Evolutionary conservation across 2,113 vertebrate species (phyloP).

Genomic region (Euleptes europaea): DNA sequence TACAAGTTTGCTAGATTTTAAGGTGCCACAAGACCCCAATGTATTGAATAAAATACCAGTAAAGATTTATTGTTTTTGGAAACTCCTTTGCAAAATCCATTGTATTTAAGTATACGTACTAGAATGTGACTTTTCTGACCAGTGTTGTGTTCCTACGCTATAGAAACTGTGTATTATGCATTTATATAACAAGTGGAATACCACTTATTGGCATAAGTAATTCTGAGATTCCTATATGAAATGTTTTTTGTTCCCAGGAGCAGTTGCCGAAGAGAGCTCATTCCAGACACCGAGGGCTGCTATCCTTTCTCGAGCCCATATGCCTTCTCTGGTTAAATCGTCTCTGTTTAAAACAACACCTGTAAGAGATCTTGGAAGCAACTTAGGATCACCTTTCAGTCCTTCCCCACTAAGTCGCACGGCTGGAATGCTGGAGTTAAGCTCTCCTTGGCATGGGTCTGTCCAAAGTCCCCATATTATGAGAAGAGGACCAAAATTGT

Average conservation of each 20-base stretch:
- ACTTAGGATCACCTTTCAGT: slow-evolving; percentile 79
- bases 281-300: slow-evolving; percentile 73
- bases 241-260: slow-evolving; percentile 63
- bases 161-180: not conserved
- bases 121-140: not conserved
- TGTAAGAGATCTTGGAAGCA: slow-evolving; percentile 77
- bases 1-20: too few species aligned
- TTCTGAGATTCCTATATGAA: not conserved
- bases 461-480: slow-evolving; percentile 81
- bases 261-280: slow-evolving; percentile 67
- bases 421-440: slow-evolving; percentile 72
- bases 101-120: not conserved
- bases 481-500: slow-evolving; percentile 87
- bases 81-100: slow-evolving; percentile 5
- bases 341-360: slow-evolving; percentile 68
- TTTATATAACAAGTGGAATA: not conserved
- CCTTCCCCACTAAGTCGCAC: slow-evolving; percentile 77
- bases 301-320: slow-evolving; percentile 68
- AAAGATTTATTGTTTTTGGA: not conserved
- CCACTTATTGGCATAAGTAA: slow-evolving; percentile 9
- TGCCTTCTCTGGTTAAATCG: slow-evolving; percentile 78
- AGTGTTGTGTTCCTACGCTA: not conserved
- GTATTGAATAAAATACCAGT: not conserved
- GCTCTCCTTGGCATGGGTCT: slow-evolving; percentile 79
- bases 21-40: too few species aligned